phyloP scores from a whole-genome alignment of 1,140 invertebrate genomes.

The Eriosoma lanigerum region DNA sequence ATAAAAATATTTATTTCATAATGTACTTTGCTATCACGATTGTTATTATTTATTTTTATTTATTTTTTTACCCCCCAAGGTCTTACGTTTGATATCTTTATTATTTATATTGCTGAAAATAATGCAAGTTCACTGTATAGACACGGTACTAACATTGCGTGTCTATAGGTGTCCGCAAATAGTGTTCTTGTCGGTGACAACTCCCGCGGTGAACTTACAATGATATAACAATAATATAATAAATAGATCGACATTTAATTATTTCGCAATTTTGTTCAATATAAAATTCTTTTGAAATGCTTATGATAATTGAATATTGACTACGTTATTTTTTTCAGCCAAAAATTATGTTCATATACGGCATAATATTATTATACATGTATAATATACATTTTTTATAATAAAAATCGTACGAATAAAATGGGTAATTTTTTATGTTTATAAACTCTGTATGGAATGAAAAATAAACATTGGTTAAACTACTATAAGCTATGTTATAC shows the following conservation, averaged over 20 bases:
- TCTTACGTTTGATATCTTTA: constrained; percentile 17
- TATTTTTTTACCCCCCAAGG: constrained; percentile 12
- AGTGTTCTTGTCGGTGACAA: neutral
- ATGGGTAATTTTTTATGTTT: too few relatives aligned
- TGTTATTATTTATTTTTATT: neutral
- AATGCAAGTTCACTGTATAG: constrained; percentile 11
- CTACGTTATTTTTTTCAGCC: neutral
- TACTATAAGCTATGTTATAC: too few relatives aligned
- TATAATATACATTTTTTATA: too few relatives aligned
- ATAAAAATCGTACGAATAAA: too few relatives aligned
- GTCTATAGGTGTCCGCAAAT: neutral
- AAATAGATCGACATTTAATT: neutral
- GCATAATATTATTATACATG: too few relatives aligned
- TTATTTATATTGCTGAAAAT: neutral
- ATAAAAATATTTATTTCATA: constrained; percentile 14
- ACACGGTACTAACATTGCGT: neutral
- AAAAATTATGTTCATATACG: neutral
- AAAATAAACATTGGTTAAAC: too few relatives aligned
- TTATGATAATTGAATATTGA: too few relatives aligned
- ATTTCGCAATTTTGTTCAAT: neutral
- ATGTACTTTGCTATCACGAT: constrained; percentile 3
- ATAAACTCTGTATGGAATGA: too few relatives aligned
- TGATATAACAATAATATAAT: neutral
- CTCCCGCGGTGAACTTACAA: constrained; percentile 8
- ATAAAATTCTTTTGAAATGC: neutral